Percentiles rank a stretch among this genome's conserved stretches.
Evolutionary conservation across 2,888 invertebrate species (phyloP).

Genomic region (Tortricodes alternella): DNA sequence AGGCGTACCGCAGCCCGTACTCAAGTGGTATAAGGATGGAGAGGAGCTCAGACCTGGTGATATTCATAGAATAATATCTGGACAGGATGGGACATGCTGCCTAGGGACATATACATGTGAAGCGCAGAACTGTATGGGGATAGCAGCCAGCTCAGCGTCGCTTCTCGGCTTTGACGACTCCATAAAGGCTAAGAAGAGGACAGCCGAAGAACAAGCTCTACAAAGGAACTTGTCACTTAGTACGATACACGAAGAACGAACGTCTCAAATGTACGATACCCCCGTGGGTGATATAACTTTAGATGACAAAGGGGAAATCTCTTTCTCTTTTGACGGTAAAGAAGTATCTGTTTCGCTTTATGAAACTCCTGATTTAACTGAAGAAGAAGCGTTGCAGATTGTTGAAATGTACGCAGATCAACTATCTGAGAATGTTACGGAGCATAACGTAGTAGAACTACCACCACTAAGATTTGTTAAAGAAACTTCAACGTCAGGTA

Average conservation of each 20-base stretch:
- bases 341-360: slow-evolving; percentile 95
- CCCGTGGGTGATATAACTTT: slow-evolving; percentile 89
- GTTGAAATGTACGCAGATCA: slow-evolving; percentile 98
- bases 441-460: slow-evolving; percentile 92
- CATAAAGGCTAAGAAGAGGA: slow-evolving; percentile 79
- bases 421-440: slow-evolving; percentile 92
- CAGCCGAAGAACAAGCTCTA: slow-evolving; percentile 78
- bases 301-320: slow-evolving; percentile 93
- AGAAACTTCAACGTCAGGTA: slow-evolving; percentile 94
- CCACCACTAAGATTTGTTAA: slow-evolving; percentile 94
- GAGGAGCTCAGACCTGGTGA: slow-evolving; percentile 94
- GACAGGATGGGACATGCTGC: slow-evolving; percentile 94
- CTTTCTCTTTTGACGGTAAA: slow-evolving; percentile 95
- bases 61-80: slow-evolving; percentile 94
- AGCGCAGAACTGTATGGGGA: slow-evolving; percentile 95
- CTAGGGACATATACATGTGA: slow-evolving; percentile 95
- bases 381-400: slow-evolving; percentile 95
- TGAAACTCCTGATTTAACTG: slow-evolving; percentile 95
- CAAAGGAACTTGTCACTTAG: slow-evolving; percentile 92
- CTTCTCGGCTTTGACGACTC: slow-evolving; percentile 93
- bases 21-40: slow-evolving; percentile 97
- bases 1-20: slow-evolving; percentile 93
- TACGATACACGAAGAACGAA: slow-evolving; percentile 95
- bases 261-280: slow-evolving; percentile 93
- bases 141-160: slow-evolving; percentile 93